Evolutionary conservation across 1,140 invertebrate species (phyloP), one percentile per base, ranked within the genome.

Genomic region (Heliconius himera): DNA sequence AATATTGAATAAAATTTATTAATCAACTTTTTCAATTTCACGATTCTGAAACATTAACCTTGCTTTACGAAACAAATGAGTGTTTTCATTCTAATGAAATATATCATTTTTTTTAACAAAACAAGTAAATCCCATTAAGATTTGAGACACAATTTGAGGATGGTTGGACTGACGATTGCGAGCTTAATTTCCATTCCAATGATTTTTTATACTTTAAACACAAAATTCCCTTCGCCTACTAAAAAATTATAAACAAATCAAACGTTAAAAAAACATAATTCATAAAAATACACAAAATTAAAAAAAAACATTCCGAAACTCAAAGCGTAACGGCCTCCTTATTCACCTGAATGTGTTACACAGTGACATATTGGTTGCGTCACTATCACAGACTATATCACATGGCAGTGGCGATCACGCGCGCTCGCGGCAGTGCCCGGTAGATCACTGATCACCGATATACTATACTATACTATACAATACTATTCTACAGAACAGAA

Each of bases 331-430:
- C 60, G 60, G 8, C 26, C 60, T 29, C 16, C 4, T 60, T 60
- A 22, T 66, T 66, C 83, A 90, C 88, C 87, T 90, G 87, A 84
- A 84, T 83, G 79, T 83, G 78, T 87, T 83, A 83, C 84, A 82
- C 86, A 81, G 86, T 83, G 88, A 86, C 88, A 89, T 90, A 75
- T 88, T 88, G 74, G 77, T 82, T 82, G 82, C 83, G 80, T 84
- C 82, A 86, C 73, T 66, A 56, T 76, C 60, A 29, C 60, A 9
- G n/a, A 16, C 26, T 66, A 46, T 78, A 51, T 78, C 83, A 83
- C 87, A 89, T 87, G 80, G 73, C 76, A 80, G 77, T 74, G 75
- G 83, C 49, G 49, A 51, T 51, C 49, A 46, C 41, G 49, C 86
- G 85, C 85, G 82, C 81, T 82, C 87, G 76, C 82, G 70, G 77